These are phyloP conservation scores for Trachythela sp. DNA, from an alignment of 64 coral and sea anemone species.

Conservation along the genomic window DNA sequence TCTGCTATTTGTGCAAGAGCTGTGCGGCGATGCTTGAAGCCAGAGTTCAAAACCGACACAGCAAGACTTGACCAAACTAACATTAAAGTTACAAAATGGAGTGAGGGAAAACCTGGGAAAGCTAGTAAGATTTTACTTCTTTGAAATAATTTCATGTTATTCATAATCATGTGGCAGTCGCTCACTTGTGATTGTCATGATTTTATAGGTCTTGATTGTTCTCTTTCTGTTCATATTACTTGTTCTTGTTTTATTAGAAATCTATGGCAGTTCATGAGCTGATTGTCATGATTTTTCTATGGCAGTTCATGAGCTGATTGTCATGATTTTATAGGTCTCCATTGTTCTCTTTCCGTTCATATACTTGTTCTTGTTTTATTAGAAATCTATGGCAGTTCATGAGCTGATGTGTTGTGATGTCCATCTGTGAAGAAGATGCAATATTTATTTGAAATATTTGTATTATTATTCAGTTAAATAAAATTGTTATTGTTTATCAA, in stretches of 20 bases:
- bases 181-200: too few species aligned
- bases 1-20: constrained; percentile 92
- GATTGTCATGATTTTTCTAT: background rate
- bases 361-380: background rate
- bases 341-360: too few species aligned
- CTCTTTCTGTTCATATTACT: too few species aligned
- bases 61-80: constrained; percentile 70
- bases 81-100: constrained; percentile 84
- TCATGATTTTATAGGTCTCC: too few species aligned
- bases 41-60: constrained; percentile 66
- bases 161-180: background rate
- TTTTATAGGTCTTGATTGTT: too few species aligned
- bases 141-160: background rate
- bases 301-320: background rate
- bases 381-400: constrained; percentile 6
- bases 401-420: background rate
- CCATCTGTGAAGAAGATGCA: background rate
- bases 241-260: constrained; percentile 7
- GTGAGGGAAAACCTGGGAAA: constrained; percentile 74
- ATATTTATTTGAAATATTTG: background rate
- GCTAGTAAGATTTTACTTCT: constrained; percentile 57
- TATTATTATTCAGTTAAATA: background rate
- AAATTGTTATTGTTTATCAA: background rate
- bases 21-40: constrained; percentile 85
- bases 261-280: background rate